phyloP scores from a whole-genome alignment of 2,888 invertebrate species.

The Thyatira batis region DNA sequence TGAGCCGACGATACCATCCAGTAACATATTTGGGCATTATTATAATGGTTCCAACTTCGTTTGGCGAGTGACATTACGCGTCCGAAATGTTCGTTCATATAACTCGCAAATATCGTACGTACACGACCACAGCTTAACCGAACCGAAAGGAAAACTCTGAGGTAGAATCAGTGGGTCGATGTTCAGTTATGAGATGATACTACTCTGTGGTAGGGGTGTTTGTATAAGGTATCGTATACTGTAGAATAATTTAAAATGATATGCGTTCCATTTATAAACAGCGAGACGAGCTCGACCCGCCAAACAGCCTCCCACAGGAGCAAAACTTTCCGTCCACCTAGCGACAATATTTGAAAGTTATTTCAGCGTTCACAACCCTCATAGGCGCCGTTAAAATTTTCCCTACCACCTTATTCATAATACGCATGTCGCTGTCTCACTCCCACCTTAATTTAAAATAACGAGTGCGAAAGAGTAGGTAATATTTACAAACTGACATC shows the following conservation, averaged over 20 bases:
- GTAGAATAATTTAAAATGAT: constrained; percentile 69
- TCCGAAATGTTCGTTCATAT: constrained; percentile 37
- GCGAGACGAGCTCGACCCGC: constrained; percentile 67
- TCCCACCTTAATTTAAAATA: constrained; percentile 28
- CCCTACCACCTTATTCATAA: constrained; percentile 81
- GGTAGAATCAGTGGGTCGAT: constrained; percentile 13
- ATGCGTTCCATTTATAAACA: constrained; percentile 80
- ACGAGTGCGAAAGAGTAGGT: constrained; percentile 45
- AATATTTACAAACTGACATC: constrained; percentile 78
- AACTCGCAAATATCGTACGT: constrained; percentile 15
- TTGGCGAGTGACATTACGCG: constrained; percentile 46
- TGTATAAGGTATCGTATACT: constrained; percentile 43
- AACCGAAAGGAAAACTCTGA: neutral
- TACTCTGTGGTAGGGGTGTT: constrained; percentile 27
- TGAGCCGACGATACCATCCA: constrained; percentile 36
- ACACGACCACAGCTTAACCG: constrained; percentile 25
- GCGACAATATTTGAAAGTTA: constrained; percentile 84
- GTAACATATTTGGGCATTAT: constrained; percentile 44
- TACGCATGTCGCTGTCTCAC: constrained; percentile 61
- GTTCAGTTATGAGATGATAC: neutral
- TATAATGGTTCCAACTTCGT: constrained; percentile 58
- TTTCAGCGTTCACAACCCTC: constrained; percentile 82
- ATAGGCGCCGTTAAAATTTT: constrained; percentile 82
- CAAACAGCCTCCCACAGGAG: constrained; percentile 76
- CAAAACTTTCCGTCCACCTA: constrained; percentile 80